Evolutionary conservation across 1,140 invertebrate species (phyloP), one percentile per base, ranked within the genome.

Genomic region (Camponotus vicinus): DNA sequence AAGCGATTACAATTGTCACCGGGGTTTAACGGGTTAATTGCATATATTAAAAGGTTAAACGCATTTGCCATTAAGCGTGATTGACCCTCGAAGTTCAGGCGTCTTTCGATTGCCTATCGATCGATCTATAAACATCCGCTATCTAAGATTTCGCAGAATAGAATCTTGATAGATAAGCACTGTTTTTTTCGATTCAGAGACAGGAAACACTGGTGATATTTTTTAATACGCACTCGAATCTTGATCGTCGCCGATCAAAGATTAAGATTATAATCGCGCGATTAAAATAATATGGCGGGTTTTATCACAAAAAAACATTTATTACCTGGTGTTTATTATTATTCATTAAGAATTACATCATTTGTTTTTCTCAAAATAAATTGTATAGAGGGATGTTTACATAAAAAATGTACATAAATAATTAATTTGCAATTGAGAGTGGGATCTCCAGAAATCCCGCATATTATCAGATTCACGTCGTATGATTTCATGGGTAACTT

Each of bases 21-120:
- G 4, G 1, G 11, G 3, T 80, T 83, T 27, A 67, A 34, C 9
- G 27, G 57, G 55, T 83, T 63, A 83, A 75, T 7, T 0, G 49
- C 11, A 59, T 70, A 70, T 80, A 40, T 70, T 42, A 69, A 70
- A 78, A 37, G 77, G 77, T 80, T 40, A 80, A 80, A 75, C 40
- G 5, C 8, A 63, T 83, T 75, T 37, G 40, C 7, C 21, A 34
- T 27, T 21, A 7, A 3, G 40, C 27, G 0, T 11, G 27, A 73
- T 71, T 83, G 69, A 83, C 67, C 40, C 18, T 49, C 40, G 55
- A 82, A 80, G 64, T 32, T 27, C 27, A 21, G 18, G 4, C 40
- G 21, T 37, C n/a, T 45, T 75, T 27, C 55, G 27, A 61, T 82
- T 69, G 4, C 15, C 32, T 21, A 57, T 64, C 21, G 42, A 73